phyloP scores from a whole-genome alignment of 2,888 invertebrate genomes.

The Leptogaster cylindrica region DNA sequence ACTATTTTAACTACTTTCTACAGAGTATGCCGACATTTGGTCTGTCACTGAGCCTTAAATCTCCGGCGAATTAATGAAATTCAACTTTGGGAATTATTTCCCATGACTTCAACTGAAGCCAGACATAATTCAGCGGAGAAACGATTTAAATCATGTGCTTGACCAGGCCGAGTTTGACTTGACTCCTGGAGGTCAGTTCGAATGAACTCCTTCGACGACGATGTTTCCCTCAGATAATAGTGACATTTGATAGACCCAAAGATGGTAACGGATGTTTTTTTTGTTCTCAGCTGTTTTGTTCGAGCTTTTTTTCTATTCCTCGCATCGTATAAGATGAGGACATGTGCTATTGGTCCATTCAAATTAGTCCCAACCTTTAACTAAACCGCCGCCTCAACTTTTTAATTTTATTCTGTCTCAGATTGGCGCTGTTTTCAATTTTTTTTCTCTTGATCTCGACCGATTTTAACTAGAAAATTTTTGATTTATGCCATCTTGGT shows the following conservation, averaged over 20 bases:
- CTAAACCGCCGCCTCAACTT: constrained; percentile 30
- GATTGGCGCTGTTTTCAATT: constrained; percentile 7
- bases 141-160: constrained; percentile 27
- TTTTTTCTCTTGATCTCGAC: constrained; percentile 18
- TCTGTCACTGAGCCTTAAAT: background rate
- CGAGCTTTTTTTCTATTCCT: constrained; percentile 33
- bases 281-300: constrained; percentile 30
- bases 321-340: constrained; percentile 36
- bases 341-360: constrained; percentile 46
- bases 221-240: constrained; percentile 5
- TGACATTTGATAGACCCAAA: constrained; percentile 7
- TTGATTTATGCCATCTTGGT: constrained; percentile 42
- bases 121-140: constrained; percentile 29
- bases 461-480: constrained; percentile 33
- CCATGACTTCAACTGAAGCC: constrained; percentile 29
- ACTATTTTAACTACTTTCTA: constrained; percentile 40
- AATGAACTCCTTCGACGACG: background rate
- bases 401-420: constrained; percentile 9
- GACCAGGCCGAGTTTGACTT: constrained; percentile 4
- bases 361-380: constrained; percentile 43
- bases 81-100: constrained; percentile 35
- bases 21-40: constrained; percentile 18
- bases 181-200: constrained; percentile 32
- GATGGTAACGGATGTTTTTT: constrained; percentile 15
- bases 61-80: constrained; percentile 34